Conservation (phyloP, 1,140 invertebrate species). For the Spodoptera frugiperda region DNA sequence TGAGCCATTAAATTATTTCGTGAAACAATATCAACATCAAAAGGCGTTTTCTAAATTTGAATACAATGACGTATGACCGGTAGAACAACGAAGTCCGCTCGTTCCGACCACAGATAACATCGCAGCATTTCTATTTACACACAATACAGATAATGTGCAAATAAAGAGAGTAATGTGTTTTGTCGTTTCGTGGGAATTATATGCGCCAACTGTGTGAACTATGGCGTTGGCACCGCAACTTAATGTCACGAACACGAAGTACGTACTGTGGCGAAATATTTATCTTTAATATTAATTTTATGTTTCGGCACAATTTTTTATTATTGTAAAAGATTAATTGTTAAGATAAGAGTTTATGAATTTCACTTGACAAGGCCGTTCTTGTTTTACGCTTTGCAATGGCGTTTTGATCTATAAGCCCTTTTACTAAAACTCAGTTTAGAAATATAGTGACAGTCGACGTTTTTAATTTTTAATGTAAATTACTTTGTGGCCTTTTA, state of each 20-base stretch:
- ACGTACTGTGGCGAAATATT: conserved; percentile 43
- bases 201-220: conserved; percentile 42
- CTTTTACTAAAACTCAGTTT: not conserved
- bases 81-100: conserved; percentile 58
- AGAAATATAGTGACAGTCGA: too few species aligned
- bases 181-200: conserved; percentile 76
- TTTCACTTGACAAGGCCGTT: conserved; percentile 28
- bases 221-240: conserved; percentile 30
- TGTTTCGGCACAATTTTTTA: conserved; percentile 14
- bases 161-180: conserved; percentile 70
- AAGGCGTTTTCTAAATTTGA: conserved; percentile 63
- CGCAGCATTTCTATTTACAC: conserved; percentile 74
- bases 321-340: conserved; percentile 32
- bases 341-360: conserved; percentile 38
- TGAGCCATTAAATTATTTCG: conserved; percentile 26
- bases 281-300: conserved; percentile 33
- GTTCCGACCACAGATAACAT: conserved; percentile 68
- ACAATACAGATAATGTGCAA: conserved; percentile 72
- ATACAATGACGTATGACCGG: conserved; percentile 66
- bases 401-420: not conserved
- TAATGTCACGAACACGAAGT: conserved; percentile 49
- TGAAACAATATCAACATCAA: conserved; percentile 29
- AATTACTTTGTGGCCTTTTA: too few species aligned
- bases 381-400: conserved; percentile 2
- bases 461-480: too few species aligned